phyloP scores from a whole-genome alignment of 2,797 vertebrate genomes.

The Coccyzus lansbergi region DNA sequence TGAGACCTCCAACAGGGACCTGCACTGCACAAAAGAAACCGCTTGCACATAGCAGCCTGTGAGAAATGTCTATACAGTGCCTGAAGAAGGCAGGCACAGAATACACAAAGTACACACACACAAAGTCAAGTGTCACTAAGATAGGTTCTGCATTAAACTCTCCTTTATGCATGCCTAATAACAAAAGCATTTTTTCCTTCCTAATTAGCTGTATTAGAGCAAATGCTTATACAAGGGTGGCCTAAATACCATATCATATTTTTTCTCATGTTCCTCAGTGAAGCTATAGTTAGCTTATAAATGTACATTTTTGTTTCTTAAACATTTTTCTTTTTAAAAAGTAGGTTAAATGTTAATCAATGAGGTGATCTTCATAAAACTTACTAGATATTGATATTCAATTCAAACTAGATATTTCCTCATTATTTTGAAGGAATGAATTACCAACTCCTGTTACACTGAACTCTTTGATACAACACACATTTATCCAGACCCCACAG shows the following conservation, averaged over 20 bases:
- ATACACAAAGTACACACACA: neutral
- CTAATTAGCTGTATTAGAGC: slow-evolving; percentile 13
- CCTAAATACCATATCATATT: neutral
- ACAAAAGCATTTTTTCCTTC: slow-evolving; percentile 22
- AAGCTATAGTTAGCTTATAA: neutral
- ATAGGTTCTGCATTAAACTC: neutral
- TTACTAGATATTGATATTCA: neutral
- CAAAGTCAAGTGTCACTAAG: neutral
- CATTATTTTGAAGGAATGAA: slow-evolving; percentile 35
- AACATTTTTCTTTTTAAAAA: slow-evolving; percentile 21
- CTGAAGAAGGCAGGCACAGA: neutral
- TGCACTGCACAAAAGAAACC: fast-evolving
- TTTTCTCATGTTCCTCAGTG: neutral
- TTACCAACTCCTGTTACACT: slow-evolving; percentile 15
- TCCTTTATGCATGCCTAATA: neutral
- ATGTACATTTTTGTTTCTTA: neutral
- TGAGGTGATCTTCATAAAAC: slow-evolving; percentile 48
- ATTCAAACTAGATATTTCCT: slow-evolving; percentile 30
- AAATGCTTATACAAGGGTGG: slow-evolving; percentile 7
- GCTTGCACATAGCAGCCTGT: neutral
- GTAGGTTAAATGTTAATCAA: slow-evolving; percentile 48
- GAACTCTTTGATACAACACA: slow-evolving; percentile 36
- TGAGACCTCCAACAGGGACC: neutral
- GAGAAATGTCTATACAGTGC: fast-evolving
- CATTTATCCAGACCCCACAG: slow-evolving; percentile 36